Evolutionary conservation across 2,888 invertebrate species (phyloP), one percentile per base, ranked within the genome.

Genomic region (Agrotis puta): DNA sequence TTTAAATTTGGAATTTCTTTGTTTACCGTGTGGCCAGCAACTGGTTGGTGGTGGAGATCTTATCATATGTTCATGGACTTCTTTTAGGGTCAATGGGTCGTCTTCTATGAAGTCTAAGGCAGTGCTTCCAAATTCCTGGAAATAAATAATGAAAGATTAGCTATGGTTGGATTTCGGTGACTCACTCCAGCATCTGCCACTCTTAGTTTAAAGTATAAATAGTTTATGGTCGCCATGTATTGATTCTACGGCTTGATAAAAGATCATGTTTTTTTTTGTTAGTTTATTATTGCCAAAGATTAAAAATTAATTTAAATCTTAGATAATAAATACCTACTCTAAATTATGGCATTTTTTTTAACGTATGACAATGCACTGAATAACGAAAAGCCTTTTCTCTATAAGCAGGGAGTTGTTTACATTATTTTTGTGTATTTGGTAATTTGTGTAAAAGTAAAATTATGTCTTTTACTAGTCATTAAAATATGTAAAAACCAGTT

Each of bases 11-110:
- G 18, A 56, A 48, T 68, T 53, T 65, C 9, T 14, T 70, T 33
- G 14, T 67, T 90, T 93, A 96, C 96, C 96, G 77, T 96, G 95
- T 20, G 98, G 97, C 98, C 98, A 98, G 83, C 94, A 94, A 79
- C 97, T 97, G 24, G 97, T 98, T 0, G 98, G 98, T 3, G 98
- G 98, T 43, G 98, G 98, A 81, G 98, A 98, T 74, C 98, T 96
- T 64, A 98, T 98, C 97, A 98, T 97, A 89, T 98, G 98, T 88
- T 98, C 98, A 87, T 98, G 98, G 69, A 98, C 97, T 92, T 98
- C 98, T 78, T 98, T 98, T 74, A 98, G 92, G 33, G 97, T 97
- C 80, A 98, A 90, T 0, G 98, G 98, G 90, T 98, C 98, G 62
- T 97, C 97, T 88, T 98, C 97, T 22, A 93, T 92, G 77, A 96